A percentile compares a stretch with the other conserved stretches of the same genome.
Evolutionary conservation across 2,888 invertebrate species (phyloP).

Genomic region (Agrochola lychnidis): DNA sequence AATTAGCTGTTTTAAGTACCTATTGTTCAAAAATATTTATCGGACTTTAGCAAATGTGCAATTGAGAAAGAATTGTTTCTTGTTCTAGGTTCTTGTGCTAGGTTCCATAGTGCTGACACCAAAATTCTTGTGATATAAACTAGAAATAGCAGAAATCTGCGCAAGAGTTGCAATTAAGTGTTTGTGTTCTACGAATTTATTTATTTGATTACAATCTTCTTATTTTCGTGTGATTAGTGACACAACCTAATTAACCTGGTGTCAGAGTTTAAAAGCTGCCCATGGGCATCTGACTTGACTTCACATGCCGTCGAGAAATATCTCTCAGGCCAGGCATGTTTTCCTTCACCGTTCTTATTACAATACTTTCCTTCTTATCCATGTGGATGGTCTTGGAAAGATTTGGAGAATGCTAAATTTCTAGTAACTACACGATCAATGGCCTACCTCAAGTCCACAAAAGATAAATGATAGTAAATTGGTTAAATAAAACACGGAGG

Average conservation of each 20-base stretch:
- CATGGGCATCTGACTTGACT: no score
- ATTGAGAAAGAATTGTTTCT: not conserved
- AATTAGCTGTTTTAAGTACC: not conserved
- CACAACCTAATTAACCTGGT: no score
- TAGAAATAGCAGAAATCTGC: no score
- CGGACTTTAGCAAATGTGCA: not conserved
- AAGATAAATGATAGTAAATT: not conserved
- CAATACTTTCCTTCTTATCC: no score
- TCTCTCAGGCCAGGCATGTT: no score
- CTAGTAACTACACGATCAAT: not conserved
- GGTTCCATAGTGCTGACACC: not conserved
- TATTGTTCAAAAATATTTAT: constrained; percentile 1
- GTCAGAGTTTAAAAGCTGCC: no score
- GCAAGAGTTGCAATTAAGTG: not conserved
- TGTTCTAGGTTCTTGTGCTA: not conserved
- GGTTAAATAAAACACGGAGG: no score
- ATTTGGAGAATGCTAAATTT: no score
- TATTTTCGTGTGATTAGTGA: no score
- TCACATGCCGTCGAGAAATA: no score
- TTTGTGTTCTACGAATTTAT: not conserved
- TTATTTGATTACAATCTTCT: not conserved
- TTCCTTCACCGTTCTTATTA: no score
- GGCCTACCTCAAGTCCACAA: not conserved
- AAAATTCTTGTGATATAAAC: not conserved
- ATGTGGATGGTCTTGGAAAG: no score